Conservation (phyloP, 2,888 invertebrate species). For the Cosmia trapezina region DNA sequence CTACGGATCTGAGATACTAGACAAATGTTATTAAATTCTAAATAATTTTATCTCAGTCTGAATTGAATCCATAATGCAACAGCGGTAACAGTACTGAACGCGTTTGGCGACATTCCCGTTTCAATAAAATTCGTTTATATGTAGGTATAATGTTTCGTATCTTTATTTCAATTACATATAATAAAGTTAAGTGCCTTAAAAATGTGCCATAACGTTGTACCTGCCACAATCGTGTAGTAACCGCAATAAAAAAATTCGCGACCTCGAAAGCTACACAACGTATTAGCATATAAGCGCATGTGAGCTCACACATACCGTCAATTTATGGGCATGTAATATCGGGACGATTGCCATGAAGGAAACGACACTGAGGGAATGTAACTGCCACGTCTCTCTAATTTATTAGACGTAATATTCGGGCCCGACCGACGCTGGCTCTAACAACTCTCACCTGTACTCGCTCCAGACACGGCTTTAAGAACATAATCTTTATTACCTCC, state of each 20-base stretch:
- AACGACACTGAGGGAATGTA: conserved; percentile 81
- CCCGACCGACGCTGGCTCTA: conserved; percentile 68
- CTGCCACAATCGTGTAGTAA: conserved; percentile 64
- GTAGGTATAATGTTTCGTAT: conserved; percentile 9
- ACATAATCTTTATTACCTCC: conserved; percentile 84
- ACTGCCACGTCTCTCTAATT: conserved; percentile 78
- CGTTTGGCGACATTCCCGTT: conserved; percentile 51
- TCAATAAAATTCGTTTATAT: conserved; percentile 39
- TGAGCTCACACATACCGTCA: conserved; percentile 71
- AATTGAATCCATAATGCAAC: conserved; percentile 58
- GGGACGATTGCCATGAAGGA: conserved; percentile 83
- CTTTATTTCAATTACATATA: conserved; percentile 37
- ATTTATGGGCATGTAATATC: conserved; percentile 87
- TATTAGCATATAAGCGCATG: conserved; percentile 75
- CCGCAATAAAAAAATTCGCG: conserved; percentile 76
- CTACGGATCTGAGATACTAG: conserved; percentile 12
- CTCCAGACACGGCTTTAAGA: conserved; percentile 76
- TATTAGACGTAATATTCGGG: conserved; percentile 85
- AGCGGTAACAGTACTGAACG: conserved; percentile 26
- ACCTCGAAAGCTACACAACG: conserved; percentile 71
- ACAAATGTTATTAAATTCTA: conserved; percentile 54
- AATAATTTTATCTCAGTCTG: conserved; percentile 46
- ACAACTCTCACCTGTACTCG: conserved; percentile 70
- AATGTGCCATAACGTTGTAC: conserved; percentile 29
- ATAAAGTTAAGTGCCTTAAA: conserved; percentile 28